Conservation (phyloP, 2,888 invertebrate species). For the Cynaeus angustus region DNA sequence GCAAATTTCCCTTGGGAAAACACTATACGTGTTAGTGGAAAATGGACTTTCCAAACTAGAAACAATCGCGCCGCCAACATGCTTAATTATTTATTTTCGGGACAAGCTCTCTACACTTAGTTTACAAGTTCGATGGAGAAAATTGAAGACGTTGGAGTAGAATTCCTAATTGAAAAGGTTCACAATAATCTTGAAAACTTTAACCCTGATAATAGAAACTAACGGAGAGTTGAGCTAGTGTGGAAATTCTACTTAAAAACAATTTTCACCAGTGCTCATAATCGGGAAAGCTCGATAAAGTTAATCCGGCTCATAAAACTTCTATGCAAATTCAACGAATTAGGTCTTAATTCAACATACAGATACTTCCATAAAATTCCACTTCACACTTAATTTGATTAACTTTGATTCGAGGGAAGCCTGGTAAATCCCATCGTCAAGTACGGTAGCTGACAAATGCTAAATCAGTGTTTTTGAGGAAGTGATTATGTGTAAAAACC, state of each 20-base stretch:
- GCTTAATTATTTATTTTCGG: conserved; percentile 57
- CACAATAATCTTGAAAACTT: conserved; percentile 21
- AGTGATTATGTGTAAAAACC: too few species aligned
- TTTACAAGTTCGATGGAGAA: conserved; percentile 41
- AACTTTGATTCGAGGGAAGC: conserved; percentile 17
- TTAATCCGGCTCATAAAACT: conserved; percentile 31
- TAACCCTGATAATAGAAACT: conserved; percentile 18
- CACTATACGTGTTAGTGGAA: conserved; percentile 56
- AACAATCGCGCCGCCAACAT: conserved; percentile 55
- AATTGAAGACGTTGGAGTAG: conserved; percentile 8
- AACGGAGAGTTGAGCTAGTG: conserved; percentile 10
- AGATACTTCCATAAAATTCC: conserved; percentile 18
- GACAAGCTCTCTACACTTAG: conserved; percentile 40
- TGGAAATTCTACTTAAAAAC: conserved; percentile 28
- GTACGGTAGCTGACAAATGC: background rate
- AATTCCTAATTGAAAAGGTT: conserved; percentile 38
- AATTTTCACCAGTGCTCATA: conserved; percentile 29
- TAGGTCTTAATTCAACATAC: conserved; percentile 20
- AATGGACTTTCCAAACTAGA: conserved; percentile 60
- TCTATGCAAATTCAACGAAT: conserved; percentile 19
- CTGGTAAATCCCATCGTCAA: background rate
- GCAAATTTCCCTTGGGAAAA: conserved; percentile 57
- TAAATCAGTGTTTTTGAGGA: too few species aligned
- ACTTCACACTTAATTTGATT: conserved; percentile 17
- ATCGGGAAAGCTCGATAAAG: conserved; percentile 32